Conservation (phyloP, 2,888 invertebrate species). For the Coronaproctus castanopsis region DNA sequence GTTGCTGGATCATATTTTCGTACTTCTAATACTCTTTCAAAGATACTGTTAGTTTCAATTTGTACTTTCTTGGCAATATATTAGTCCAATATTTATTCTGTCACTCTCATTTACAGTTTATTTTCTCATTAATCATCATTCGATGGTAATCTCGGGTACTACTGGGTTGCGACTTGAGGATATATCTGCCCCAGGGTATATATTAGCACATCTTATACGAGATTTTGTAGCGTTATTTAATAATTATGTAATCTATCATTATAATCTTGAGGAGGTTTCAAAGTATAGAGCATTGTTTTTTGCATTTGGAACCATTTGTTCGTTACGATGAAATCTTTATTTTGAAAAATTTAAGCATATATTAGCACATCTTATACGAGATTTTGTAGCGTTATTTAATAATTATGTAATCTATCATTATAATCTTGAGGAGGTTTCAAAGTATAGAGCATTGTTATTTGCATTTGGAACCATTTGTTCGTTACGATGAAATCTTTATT, state of each 20-base stretch:
- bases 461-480: neutral
- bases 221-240: neutral
- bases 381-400: neutral
- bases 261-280: neutral
- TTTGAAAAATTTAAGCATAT: neutral
- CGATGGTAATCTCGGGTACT: no score
- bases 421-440: neutral
- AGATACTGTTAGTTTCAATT: no score
- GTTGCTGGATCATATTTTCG: no score
- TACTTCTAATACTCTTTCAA: no score
- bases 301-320: neutral
- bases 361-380: neutral
- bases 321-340: neutral
- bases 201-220: neutral
- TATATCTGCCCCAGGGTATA: no score
- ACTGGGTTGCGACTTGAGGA: no score
- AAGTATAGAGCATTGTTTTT: neutral
- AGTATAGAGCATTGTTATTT: neutral
- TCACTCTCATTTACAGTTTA: no score
- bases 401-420: neutral
- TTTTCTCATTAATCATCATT: no score
- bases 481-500: neutral
- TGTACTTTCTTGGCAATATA: no score
- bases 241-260: neutral
- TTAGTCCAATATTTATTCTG: no score